phyloP scores from a whole-genome alignment of 2,888 invertebrate genomes.

The Andrena trimmerana region DNA sequence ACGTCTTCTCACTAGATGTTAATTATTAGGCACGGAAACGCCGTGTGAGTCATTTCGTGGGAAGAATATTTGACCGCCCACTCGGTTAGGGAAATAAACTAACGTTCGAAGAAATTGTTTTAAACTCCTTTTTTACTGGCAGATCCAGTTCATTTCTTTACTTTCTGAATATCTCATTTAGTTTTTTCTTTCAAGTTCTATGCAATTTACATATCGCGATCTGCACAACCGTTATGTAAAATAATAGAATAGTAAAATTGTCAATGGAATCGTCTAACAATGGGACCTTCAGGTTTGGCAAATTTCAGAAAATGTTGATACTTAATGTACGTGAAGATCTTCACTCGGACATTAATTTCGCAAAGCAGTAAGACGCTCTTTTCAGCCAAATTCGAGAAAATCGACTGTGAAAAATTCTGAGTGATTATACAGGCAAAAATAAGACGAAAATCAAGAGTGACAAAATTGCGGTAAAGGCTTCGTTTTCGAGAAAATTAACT shows the following conservation, averaged over 20 bases:
- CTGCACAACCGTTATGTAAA: neutral
- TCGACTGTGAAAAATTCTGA: too few species aligned
- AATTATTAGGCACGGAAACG: slow-evolving; percentile 36
- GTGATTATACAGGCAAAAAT: too few species aligned
- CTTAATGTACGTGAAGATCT: too few species aligned
- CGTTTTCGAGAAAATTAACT: too few species aligned
- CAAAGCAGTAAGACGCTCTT: too few species aligned
- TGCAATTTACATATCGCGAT: slow-evolving; percentile 19
- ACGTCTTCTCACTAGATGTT: slow-evolving; percentile 36
- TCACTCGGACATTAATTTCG: too few species aligned
- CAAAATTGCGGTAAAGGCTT: too few species aligned
- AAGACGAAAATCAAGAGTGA: too few species aligned
- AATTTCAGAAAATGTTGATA: too few species aligned
- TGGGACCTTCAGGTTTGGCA: too few species aligned
- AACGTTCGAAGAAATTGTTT: neutral
- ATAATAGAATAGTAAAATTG: neutral
- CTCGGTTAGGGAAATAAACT: neutral
- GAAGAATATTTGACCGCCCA: neutral
- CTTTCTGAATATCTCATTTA: neutral
- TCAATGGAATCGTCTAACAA: neutral
- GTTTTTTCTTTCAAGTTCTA: slow-evolving; percentile 7
- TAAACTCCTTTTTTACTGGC: neutral
- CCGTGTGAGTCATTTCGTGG: slow-evolving; percentile 31
- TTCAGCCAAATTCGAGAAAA: too few species aligned
- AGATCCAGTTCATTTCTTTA: slow-evolving; percentile 11